A percentile compares a stretch with the other conserved stretches of the same genome.
These are phyloP conservation scores for Cossypha caffra DNA, from an alignment of 2,797 vertebrate genomes.

Conservation along the genomic window DNA sequence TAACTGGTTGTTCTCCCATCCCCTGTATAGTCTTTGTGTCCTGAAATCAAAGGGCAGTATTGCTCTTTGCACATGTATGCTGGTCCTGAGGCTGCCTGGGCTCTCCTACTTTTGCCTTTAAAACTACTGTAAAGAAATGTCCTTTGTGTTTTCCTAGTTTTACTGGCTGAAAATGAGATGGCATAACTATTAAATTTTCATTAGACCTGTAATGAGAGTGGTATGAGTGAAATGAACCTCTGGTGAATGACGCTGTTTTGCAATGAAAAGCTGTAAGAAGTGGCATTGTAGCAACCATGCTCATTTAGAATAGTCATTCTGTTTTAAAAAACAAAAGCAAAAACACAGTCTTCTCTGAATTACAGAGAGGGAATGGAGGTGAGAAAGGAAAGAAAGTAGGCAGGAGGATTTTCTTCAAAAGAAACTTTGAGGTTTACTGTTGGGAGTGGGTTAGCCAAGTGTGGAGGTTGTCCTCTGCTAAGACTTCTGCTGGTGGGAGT, in stretches of 20 bases:
- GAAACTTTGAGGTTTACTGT: not conserved
- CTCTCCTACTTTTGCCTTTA: not conserved
- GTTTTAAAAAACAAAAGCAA: not conserved
- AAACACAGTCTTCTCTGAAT: not conserved
- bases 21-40: not conserved
- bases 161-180: not conserved
- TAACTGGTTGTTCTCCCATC: not conserved
- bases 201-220: not conserved
- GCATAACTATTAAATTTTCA: conserved; percentile 17
- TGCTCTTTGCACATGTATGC: not conserved
- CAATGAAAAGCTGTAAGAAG: not conserved
- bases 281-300: not conserved
- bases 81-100: not conserved
- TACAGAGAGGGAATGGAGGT: not conserved
- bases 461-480: not conserved
- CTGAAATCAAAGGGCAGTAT: not conserved
- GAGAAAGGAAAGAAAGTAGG: not conserved
- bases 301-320: not conserved
- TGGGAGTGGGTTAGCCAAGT: not conserved
- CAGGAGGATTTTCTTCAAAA: conserved; percentile 27
- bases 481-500: not conserved
- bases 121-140: not conserved
- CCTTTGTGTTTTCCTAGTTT: not conserved
- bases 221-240: not conserved
- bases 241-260: not conserved